Evolutionary conservation across 2,113 vertebrate genomes (phyloP).

Genomic region (Chaetura pelagica): DNA sequence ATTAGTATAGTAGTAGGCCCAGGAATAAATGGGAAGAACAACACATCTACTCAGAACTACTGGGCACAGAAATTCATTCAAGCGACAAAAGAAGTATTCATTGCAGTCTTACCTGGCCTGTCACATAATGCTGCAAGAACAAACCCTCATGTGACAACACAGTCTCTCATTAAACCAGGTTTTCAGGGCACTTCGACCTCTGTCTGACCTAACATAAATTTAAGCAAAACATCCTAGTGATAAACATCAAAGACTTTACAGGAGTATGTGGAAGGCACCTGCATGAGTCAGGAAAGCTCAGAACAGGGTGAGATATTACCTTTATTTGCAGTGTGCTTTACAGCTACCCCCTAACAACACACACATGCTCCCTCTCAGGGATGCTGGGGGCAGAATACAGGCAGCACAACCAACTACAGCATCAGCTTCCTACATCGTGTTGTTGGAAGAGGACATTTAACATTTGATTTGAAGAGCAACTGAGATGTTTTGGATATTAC

Average conservation of each 20-base stretch:
- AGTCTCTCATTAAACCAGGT: background rate
- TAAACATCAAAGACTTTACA: constrained; percentile 31
- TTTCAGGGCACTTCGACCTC: background rate
- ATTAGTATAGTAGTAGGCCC: background rate
- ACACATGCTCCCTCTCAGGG: rapidly evolving
- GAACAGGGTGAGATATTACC: background rate
- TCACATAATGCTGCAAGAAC: background rate
- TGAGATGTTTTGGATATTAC: background rate
- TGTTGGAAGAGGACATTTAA: background rate
- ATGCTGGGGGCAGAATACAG: background rate
- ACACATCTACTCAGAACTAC: background rate
- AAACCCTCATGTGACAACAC: background rate
- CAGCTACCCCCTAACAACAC: background rate
- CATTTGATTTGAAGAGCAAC: background rate
- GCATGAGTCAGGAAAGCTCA: background rate
- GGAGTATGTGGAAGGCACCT: background rate
- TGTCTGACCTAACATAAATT: constrained; percentile 22
- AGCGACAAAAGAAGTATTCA: background rate
- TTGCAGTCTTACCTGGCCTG: background rate
- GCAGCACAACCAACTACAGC: background rate
- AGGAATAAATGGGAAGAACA: background rate
- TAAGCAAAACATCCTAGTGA: background rate
- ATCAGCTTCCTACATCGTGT: background rate
- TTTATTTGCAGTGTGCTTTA: background rate
- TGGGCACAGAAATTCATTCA: background rate